Evolutionary conservation across 2,888 invertebrate genomes (phyloP).

Genomic region (Erebia ligea): DNA sequence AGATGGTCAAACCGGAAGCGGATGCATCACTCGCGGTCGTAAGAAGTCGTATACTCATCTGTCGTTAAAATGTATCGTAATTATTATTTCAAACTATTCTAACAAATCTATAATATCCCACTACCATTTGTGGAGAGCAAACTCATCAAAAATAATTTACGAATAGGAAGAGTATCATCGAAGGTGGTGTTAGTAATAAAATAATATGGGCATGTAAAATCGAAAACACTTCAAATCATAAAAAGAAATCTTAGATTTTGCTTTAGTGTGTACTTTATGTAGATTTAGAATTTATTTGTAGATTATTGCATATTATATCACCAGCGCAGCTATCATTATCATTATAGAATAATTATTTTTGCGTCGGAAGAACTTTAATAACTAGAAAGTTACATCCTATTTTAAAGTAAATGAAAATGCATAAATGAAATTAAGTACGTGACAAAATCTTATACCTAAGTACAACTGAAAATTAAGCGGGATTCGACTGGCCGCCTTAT

Average conservation of each 20-base stretch:
- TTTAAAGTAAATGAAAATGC: too few relatives aligned
- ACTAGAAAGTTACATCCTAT: too few relatives aligned
- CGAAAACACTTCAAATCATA: not conserved
- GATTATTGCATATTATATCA: too few relatives aligned
- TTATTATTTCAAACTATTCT: constrained; percentile 16
- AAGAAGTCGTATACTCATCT: constrained; percentile 2
- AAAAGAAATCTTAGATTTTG: not conserved
- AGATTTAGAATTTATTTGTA: too few relatives aligned
- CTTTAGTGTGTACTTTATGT: not conserved
- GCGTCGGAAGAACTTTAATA: too few relatives aligned
- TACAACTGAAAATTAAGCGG: too few relatives aligned
- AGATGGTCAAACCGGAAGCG: constrained; percentile 23
- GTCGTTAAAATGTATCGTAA: constrained; percentile 23
- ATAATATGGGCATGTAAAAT: not conserved
- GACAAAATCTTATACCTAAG: too few relatives aligned
- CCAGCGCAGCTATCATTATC: too few relatives aligned
- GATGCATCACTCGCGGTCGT: constrained; percentile 6
- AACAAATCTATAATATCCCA: constrained; percentile 27
- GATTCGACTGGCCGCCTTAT: too few relatives aligned
- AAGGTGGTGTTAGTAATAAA: constrained; percentile 6
- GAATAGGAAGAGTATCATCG: constrained; percentile 27
- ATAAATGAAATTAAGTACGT: too few relatives aligned
- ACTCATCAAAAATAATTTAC: constrained; percentile 33
- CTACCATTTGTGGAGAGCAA: constrained; percentile 22
- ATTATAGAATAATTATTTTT: too few relatives aligned